A percentile compares a stretch with the other conserved stretches of the same genome.
Evolutionary conservation across 2,888 invertebrate species (phyloP).

Genomic region (Gastracanthus pulcherrimus): DNA sequence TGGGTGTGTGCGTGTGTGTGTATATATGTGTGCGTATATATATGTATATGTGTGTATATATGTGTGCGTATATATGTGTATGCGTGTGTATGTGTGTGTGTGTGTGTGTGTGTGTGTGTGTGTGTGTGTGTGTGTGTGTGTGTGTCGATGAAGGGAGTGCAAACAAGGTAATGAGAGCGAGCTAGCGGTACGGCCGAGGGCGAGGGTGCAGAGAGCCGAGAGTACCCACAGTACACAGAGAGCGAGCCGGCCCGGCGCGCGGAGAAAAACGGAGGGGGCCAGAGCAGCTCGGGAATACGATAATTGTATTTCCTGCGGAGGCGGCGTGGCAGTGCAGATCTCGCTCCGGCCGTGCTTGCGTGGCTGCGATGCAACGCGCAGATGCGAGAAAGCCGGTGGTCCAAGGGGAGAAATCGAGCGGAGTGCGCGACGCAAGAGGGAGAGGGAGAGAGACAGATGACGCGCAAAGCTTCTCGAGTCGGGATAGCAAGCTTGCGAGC

Average conservation of each 20-base stretch:
- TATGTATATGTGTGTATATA: too few relatives aligned
- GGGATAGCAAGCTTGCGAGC: too few relatives aligned
- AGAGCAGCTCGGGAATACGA: slow-evolving; percentile 59
- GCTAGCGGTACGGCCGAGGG: not conserved
- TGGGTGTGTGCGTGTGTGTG: too few relatives aligned
- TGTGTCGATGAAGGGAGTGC: slow-evolving; percentile 26
- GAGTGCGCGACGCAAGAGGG: not conserved
- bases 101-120: too few relatives aligned
- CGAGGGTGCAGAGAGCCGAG: not conserved
- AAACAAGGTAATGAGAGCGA: slow-evolving; percentile 47
- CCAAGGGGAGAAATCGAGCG: slow-evolving; percentile 9
- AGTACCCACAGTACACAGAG: too few relatives aligned
- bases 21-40: too few relatives aligned
- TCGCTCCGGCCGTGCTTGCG: not conserved
- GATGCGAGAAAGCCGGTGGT: not conserved
- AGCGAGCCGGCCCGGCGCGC: slow-evolving; percentile 48
- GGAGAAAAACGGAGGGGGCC: slow-evolving; percentile 48
- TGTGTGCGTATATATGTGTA: not conserved
- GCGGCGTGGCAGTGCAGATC: too few relatives aligned
- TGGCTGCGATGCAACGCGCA: not conserved
- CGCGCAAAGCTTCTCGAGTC: not conserved
- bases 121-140: too few relatives aligned
- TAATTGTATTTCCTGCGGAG: slow-evolving; percentile 64
- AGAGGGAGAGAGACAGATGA: not conserved
- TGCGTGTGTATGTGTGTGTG: too few relatives aligned